Evolutionary conservation across 2,797 vertebrate species (phyloP), one percentile per base, ranked within the genome.

Genomic region (Myiothlypis chrysogaster): DNA sequence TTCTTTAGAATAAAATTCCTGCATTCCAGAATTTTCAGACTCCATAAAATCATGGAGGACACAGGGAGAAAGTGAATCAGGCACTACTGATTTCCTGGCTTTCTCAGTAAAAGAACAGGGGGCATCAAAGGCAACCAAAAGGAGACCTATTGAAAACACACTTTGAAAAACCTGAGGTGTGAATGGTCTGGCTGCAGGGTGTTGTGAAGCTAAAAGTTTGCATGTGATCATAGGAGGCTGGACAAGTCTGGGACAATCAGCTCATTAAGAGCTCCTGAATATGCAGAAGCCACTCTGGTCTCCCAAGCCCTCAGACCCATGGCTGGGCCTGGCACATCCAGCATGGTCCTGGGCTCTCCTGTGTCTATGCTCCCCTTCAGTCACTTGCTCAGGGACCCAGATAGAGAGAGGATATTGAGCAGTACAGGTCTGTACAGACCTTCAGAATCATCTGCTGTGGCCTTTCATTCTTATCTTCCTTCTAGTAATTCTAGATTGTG

Each of bases 251-350:
- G 69, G 63, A 56, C 68, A 89, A 37, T 5, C 19, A 63, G 15
- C 8, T 14, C 21, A 15, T 46, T 34, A 32, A 32, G 17, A 14
- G 27, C 28, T 76, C 30, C 23, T 41, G 30, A 50, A 28, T 24
- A 23, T 2, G 8, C 6, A 60, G 81, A 76, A 88, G 25, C 15
- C 28, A 39, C 34, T 3, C 1, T 5, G 25, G 10, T 32, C 41
- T 52, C 37, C 2, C 35, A 30, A 56, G 9, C 30, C n/a, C 28
- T n/a, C 16, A 32, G 44, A 39, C 6, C 4, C 8, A 2, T 0
- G 4, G 5, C 32, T 43, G 21, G 23, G 23, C 46, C 55, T 2
- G 2, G 47, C 35, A 7, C 49, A 19, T 20, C 56, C 34, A 64
- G 21, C 21, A 5, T 2, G 22, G 16, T 16, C 10, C 10, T 16